Conservation (phyloP, 2,888 invertebrate genomes). For the Neoaliturus tenellus region DNA sequence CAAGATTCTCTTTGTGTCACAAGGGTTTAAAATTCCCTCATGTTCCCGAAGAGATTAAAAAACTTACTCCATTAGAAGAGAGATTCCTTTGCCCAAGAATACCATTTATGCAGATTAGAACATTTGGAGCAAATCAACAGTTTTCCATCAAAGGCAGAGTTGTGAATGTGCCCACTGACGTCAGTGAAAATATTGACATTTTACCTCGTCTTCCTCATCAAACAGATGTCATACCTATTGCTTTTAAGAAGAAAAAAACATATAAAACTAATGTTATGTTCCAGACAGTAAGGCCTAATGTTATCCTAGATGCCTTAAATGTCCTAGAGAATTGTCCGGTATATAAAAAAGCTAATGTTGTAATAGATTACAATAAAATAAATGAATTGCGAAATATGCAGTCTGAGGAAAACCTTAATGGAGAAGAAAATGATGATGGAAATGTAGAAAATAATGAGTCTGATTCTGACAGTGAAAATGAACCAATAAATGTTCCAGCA, state of each 20-base stretch:
- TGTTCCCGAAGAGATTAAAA: conserved; percentile 33
- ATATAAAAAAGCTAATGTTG: neutral
- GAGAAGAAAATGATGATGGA: neutral
- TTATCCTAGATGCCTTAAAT: conserved; percentile 44
- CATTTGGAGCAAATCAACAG: conserved; percentile 21
- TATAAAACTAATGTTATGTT: neutral
- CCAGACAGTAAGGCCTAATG: conserved; percentile 38
- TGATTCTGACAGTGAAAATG: conserved; percentile 40
- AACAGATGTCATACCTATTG: conserved; percentile 23
- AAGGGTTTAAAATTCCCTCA: conserved; percentile 27
- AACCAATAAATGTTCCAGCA: conserved; percentile 29
- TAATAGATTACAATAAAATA: neutral
- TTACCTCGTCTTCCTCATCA: conserved; percentile 36
- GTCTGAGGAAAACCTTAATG: neutral
- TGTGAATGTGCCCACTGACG: conserved; percentile 51
- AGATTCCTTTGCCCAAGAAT: conserved; percentile 54
- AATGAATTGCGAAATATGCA: neutral
- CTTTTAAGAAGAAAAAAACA: conserved; percentile 1
- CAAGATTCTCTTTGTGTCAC: neutral
- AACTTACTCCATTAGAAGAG: conserved; percentile 51
- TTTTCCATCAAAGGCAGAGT: conserved; percentile 34
- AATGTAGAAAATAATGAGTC: conserved; percentile 54
- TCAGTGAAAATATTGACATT: conserved; percentile 17
- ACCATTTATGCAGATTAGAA: conserved; percentile 53
- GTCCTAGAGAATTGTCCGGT: conserved; percentile 11